Percentiles rank a stretch among this genome's conserved stretches.
Evolutionary conservation across 1,140 invertebrate genomes (phyloP).

Genomic region (Psilanteris sp.): DNA sequence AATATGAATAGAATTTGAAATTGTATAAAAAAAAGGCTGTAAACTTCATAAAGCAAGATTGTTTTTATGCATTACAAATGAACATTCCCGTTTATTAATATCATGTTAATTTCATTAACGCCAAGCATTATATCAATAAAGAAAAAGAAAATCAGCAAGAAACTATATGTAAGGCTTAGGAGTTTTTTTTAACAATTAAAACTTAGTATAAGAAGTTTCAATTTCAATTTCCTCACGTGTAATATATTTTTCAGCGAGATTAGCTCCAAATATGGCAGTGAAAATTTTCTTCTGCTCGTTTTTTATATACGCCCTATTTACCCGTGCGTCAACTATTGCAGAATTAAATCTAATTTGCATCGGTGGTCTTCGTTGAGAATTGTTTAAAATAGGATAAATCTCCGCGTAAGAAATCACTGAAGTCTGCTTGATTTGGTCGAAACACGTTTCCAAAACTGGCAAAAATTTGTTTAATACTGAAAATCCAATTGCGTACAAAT

Average conservation of each 20-base stretch:
- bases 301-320: not conserved
- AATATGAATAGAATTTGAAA: too few relatives aligned
- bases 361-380: conserved; percentile 7
- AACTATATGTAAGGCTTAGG: too few relatives aligned
- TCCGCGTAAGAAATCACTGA: conserved; percentile 11
- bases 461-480: conserved; percentile 2
- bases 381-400: conserved; percentile 11
- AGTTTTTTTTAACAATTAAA: too few relatives aligned
- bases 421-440: conserved; percentile 6
- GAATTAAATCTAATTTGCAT: conserved; percentile 18
- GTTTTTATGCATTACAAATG: too few relatives aligned
- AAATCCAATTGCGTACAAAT: conserved; percentile 22
- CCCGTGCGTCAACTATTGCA: not conserved
- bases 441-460: conserved; percentile 15
- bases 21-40: too few relatives aligned
- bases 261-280: not conserved
- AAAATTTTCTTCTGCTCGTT: conserved; percentile 18
- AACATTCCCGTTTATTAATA: too few relatives aligned
- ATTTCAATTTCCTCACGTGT: conserved; percentile 11
- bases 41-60: too few relatives aligned
- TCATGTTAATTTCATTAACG: too few relatives aligned
- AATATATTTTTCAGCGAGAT: conserved; percentile 1
- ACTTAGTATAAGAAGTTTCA: too few relatives aligned
- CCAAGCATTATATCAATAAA: too few relatives aligned
- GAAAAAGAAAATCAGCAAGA: too few relatives aligned